These are phyloP conservation scores for Platygyra sinensis DNA, from an alignment of 64 coral and sea anemone species.

Conservation along the genomic window DNA sequence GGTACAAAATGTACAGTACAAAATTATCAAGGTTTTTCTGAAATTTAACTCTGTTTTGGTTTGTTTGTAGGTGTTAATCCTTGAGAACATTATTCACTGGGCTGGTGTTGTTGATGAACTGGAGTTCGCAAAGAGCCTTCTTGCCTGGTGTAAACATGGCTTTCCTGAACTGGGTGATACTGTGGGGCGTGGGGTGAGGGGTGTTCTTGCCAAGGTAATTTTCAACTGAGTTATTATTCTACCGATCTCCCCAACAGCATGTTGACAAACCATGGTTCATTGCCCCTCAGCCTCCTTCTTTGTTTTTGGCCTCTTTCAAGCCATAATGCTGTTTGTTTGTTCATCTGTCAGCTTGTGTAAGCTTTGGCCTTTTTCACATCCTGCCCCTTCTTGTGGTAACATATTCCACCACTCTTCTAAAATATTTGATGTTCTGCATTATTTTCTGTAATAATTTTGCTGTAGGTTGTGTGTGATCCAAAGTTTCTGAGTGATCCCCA, in stretches of 20 bases:
- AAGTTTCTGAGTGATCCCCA: slow-evolving; percentile 80
- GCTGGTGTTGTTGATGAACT: slow-evolving; percentile 98
- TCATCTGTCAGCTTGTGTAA: no score
- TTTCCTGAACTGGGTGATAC: slow-evolving; percentile 90
- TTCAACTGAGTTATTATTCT: no score
- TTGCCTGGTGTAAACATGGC: slow-evolving; percentile 86
- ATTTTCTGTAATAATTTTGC: not conserved
- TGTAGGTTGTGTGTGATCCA: slow-evolving; percentile 79
- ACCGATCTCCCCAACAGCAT: no score
- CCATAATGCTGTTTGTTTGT: no score
- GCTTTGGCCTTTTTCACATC: no score
- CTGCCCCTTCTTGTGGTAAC: no score
- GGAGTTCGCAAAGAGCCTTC: slow-evolving; percentile 89
- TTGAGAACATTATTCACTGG: slow-evolving; percentile 87
- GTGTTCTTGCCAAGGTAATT: slow-evolving; percentile 85
- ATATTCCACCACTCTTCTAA: no score
- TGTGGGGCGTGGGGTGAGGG: slow-evolving; percentile 77
- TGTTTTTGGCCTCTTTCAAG: no score
- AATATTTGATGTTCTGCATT: not conserved
- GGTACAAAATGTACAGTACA: not conserved
- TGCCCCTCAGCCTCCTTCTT: no score
- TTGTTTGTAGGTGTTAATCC: slow-evolving; percentile 69
- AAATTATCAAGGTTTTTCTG: no score
- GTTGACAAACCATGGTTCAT: no score
- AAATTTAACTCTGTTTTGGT: not conserved